Evolutionary conservation across 2,888 invertebrate genomes (phyloP), one percentile per base, ranked within the genome.

Genomic region (Sarcophaga rosellei): DNA sequence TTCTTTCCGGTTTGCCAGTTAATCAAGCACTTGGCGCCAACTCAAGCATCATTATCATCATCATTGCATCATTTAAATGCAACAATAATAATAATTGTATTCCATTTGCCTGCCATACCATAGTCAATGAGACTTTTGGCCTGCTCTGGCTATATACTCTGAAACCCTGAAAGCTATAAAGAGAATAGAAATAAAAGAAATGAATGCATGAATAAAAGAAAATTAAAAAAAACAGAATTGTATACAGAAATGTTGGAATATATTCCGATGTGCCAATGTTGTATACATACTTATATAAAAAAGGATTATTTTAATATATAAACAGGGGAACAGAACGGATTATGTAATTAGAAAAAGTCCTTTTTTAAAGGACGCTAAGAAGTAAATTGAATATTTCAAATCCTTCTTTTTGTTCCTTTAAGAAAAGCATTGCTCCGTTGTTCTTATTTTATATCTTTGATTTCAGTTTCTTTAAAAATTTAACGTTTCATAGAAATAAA

Each of bases 1-100:
- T 86, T 72, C n/a, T 86, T 87, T 85, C 88, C 87, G 79, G 85
- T 87, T 85, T 85, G 76, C 73, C 81, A 81, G 88, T 87, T 85
- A 88, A 88, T 88, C 88, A 86, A 84, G 87, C 81, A 87, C 86
- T 88, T 86, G 88, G 86, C 88, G 88, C 87, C 88, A 86, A 84
- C 81, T 79, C 73, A 75, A 78, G 69, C 84, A 77, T 81, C 78
- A 84, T 85, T 79, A 82, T 82, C 82, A 82, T 82, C 74, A 84
- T 72, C 23, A 75, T 85, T 75, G 75, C 78, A 82, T 86, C 75
- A 86, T 86, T 86, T 77, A 57, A 86, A 80, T 86, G 73, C 86
- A 86, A 83, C 80, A 77, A 68, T 57, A 79, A 69, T 68, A 81
- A 80, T 84, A 65, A 78, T 83, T 69, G 57, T 63, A 74, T 74